Evolutionary conservation across 2,888 invertebrate genomes (phyloP).

Genomic region (Deilephila elpenor): DNA sequence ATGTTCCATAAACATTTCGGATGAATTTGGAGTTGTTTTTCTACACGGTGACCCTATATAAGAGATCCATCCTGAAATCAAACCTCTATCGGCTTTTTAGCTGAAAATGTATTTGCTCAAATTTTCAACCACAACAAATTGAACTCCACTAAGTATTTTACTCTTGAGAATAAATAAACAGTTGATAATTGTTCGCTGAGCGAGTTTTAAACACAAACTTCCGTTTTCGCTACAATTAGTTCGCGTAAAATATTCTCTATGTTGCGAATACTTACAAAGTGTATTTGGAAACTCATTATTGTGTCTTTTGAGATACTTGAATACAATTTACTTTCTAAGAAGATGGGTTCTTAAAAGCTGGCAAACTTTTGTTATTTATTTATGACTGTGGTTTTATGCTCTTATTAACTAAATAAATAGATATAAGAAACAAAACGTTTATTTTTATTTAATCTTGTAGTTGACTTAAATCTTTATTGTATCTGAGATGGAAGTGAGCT

Average conservation of each 20-base stretch:
- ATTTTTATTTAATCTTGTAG: too few species aligned
- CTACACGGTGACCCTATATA: too few species aligned
- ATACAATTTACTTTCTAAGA: constrained; percentile 20
- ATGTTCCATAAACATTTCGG: too few species aligned
- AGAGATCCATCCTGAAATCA: too few species aligned
- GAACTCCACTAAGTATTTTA: not conserved
- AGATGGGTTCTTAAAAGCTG: not conserved
- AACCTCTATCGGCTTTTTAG: too few species aligned
- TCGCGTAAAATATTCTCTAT: constrained; percentile 76
- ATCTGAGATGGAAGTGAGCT: too few species aligned
- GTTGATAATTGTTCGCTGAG: constrained; percentile 58
- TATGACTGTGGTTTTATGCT: not conserved
- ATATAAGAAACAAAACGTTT: too few species aligned
- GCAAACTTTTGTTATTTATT: not conserved
- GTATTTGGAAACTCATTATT: constrained; percentile 53
- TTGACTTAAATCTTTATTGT: too few species aligned
- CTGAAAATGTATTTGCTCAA: too few species aligned
- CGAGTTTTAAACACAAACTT: constrained; percentile 64
- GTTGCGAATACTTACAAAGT: constrained; percentile 48
- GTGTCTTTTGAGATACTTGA: constrained; percentile 30
- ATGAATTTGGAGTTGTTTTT: too few species aligned
- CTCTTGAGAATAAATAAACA: constrained; percentile 58
- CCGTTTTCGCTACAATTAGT: constrained; percentile 71
- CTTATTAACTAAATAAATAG: too few species aligned
- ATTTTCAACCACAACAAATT: not conserved